Evolutionary conservation across 2,797 vertebrate species (phyloP), one percentile per base, ranked within the genome.

Genomic region (Enteromius thamalakanensis): DNA sequence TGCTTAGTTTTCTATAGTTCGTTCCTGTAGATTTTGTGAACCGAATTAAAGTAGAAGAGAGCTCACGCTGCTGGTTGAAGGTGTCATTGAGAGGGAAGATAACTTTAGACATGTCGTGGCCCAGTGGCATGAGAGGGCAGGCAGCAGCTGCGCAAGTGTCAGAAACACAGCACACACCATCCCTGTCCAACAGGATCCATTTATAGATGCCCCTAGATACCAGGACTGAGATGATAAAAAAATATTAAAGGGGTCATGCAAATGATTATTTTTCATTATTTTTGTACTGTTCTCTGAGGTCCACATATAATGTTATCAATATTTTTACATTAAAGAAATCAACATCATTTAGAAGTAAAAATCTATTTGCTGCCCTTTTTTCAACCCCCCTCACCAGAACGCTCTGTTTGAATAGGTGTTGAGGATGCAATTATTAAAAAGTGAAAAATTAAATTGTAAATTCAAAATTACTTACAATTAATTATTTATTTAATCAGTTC

Each of bases 31-130:
- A 74, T 51, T 53, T 29, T 11, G 45, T 17, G 7, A 37, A 55
- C 12, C 26, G 34, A 55, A 37, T 60, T 76, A 32, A 37, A 55
- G 37, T 55, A 65, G 11, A 65, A 7, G 47, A 69, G 47, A 81
- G 70, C 87, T 37, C 8, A 88, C 83, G 65, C 4, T 0, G 45
- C 84, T 90, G 88, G 89, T 87, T 85, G 80, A 37, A 78, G 23
- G 29, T 37, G 10, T 86, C 88, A 78, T 26, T 87, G 70, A 83
- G 68, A 83, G 40, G 17, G 60, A 32, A 70, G 76, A 79, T 26
- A 68, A 79, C 6, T 68, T 79, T 79, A 79, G 45, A 68, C 47
- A 51, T 53, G 62, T 10, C 12, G 1, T 79, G 60, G 29, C 26
- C 23, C 45, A 53, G 21, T 53, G 32, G 64, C 12, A 23, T 51